Conservation (phyloP, 2,797 vertebrate species). For the Dicrostonyx torquatus region DNA sequence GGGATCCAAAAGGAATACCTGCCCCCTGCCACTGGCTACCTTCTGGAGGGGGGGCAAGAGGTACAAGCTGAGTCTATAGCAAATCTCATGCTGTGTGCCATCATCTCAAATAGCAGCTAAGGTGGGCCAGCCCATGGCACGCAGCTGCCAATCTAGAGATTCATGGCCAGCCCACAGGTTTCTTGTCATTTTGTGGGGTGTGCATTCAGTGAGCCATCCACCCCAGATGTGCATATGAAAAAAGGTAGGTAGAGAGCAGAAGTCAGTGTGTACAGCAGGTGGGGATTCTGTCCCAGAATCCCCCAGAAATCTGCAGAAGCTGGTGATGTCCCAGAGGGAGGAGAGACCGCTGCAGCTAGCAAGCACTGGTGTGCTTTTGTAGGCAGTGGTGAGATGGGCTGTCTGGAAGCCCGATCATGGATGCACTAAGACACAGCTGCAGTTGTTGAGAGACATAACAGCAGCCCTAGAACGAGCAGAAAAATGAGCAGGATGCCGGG, state of each 20-base stretch:
- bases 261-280: neutral
- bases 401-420: neutral
- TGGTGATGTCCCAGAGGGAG: neutral
- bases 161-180: constrained; percentile 4
- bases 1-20: constrained; percentile 46
- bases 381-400: neutral
- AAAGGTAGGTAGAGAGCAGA: constrained; percentile 29
- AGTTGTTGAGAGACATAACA: constrained; percentile 25
- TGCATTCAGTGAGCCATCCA: constrained; percentile 1
- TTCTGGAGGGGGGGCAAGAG: neutral
- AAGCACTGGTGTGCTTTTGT: constrained; percentile 32
- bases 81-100: neutral
- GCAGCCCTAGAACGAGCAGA: neutral
- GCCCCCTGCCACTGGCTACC: constrained; percentile 20
- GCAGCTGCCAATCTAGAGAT: neutral
- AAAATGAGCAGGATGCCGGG: neutral
- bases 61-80: constrained; percentile 9
- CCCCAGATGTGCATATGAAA: constrained; percentile 44
- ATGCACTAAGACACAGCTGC: constrained; percentile 49
- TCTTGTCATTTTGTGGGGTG: constrained; percentile 12
- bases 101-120: neutral
- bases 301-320: neutral
- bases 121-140: neutral
- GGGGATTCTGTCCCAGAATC: neutral
- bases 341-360: neutral